These are phyloP conservation scores for Philopedon plagiatum DNA, from an alignment of 2,888 invertebrate genomes.

Conservation along the genomic window DNA sequence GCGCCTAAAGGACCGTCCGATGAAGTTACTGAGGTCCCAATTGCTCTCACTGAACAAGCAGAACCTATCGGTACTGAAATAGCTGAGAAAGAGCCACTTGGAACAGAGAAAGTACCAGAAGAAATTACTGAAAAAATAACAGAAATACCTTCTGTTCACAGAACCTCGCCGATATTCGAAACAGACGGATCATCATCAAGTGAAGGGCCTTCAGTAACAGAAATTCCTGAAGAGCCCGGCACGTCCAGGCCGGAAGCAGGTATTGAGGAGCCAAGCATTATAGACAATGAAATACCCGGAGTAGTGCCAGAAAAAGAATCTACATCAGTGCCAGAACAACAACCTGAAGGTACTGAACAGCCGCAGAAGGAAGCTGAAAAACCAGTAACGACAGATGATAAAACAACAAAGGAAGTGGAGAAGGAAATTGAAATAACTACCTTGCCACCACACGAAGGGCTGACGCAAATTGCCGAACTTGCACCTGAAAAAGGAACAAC, in stretches of 20 bases:
- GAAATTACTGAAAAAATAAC: constrained; percentile 17
- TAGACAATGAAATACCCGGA: constrained; percentile 36
- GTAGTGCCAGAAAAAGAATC: constrained; percentile 28
- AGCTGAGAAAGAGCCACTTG: not conserved
- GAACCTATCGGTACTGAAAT: constrained; percentile 2
- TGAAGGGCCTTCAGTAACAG: constrained; percentile 5
- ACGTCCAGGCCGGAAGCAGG: constrained; percentile 29
- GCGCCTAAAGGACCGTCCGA: not conserved
- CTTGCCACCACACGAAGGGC: not conserved
- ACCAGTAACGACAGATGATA: not conserved
- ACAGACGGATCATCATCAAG: constrained; percentile 22
- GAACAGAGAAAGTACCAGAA: constrained; percentile 1
- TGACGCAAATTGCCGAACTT: not conserved
- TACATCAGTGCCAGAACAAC: not conserved
- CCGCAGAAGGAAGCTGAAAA: constrained; percentile 1
- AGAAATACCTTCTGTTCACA: constrained; percentile 6
- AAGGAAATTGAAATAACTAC: not conserved
- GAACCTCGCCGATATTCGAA: not conserved
- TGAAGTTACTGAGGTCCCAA: constrained; percentile 12
- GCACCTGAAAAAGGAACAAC: not conserved
- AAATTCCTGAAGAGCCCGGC: constrained; percentile 16
- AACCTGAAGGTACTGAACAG: not conserved
- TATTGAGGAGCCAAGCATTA: constrained; percentile 40
- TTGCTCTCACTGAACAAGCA: no score
- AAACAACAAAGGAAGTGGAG: not conserved